Conservation (phyloP, 2,888 invertebrate species). For the Amiota minor region DNA sequence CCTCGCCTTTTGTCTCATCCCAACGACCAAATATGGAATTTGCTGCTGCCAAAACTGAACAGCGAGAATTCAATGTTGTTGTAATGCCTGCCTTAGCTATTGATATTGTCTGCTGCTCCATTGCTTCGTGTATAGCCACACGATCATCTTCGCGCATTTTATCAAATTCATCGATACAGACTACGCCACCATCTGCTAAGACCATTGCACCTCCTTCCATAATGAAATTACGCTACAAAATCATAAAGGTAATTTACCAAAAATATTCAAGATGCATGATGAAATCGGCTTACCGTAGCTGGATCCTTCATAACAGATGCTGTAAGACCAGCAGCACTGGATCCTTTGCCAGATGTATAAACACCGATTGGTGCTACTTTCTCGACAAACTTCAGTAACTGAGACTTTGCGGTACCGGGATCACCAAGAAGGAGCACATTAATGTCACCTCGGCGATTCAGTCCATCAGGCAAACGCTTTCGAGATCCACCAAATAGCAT, state of each 20-base stretch:
- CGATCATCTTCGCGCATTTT: conserved; percentile 99
- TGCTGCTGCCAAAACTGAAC: conserved; percentile 98
- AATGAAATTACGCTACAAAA: conserved; percentile 88
- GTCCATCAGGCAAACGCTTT: conserved; percentile 93
- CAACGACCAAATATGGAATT: conserved; percentile 98
- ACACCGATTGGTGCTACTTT: conserved; percentile 94
- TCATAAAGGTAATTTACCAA: conserved; percentile 15
- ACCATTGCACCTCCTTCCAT: conserved; percentile 99
- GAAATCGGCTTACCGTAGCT: conserved; percentile 79
- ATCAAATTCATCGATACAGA: conserved; percentile 99
- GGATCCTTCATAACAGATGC: conserved; percentile 98
- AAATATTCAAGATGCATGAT: conserved; percentile 1
- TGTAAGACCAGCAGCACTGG: conserved; percentile 98
- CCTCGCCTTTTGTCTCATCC: conserved; percentile 98
- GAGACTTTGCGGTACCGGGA: conserved; percentile 99
- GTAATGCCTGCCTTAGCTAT: conserved; percentile 99
- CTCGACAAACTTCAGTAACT: conserved; percentile 97
- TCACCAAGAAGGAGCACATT: conserved; percentile 96
- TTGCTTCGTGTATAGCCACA: conserved; percentile 99
- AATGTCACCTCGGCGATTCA: conserved; percentile 96
- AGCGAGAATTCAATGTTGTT: conserved; percentile 97
- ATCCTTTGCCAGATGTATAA: conserved; percentile 99
- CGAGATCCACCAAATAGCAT: conserved; percentile 94
- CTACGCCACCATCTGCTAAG: conserved; percentile 98
- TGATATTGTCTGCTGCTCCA: conserved; percentile 99